Evolutionary conservation across 1,140 invertebrate genomes (phyloP), one percentile per base, ranked within the genome.

Genomic region (Nylanderia fulva): DNA sequence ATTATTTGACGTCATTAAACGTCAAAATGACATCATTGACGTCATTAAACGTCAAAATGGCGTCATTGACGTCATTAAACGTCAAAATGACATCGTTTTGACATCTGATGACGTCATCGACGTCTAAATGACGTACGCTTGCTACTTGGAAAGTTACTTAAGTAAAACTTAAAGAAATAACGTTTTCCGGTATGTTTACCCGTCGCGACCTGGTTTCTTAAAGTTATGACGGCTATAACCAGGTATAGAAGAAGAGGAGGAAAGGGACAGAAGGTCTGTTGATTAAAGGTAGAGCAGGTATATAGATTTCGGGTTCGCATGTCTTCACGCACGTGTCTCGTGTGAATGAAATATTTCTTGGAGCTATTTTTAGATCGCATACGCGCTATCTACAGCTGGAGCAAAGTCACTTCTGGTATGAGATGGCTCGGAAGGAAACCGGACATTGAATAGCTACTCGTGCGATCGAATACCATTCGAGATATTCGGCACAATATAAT

Each of bases 341-440:
- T 54, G 76, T 18, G 21, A 79, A 39, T 68, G 45, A 79, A 54
- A 68, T 79, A 39, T 68, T 79, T 68, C n/a, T 54, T 13, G 15
- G 5, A n/a, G 33, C 33, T 79, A 79, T 68, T 79, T 79, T 56
- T 79, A 79, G 76, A 68, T 9, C 21, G 9, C 76, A 79, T 42
- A 66, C 33, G 42, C 8, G 42, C 42, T 66, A 54, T 79, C 75
- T 27, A 27, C 63, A 79, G 21, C 45, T 68, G 76, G 64, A 79
- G 11, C 76, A 1, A 79, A 54, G 21, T 60, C 56, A 21, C 15
- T 39, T 58, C 21, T 39, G 13, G 13, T n/a, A 13, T 29, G 54
- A 66, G n/a, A n/a, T n/a, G n/a, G n/a, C n/a, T 1, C 33, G 5
- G 36, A 36, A 58, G 21, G 61, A 61, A 42, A 42, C 21, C 29